Evolutionary conservation across 2,113 vertebrate species (phyloP).

Genomic region (Gambusia holbrooki): DNA sequence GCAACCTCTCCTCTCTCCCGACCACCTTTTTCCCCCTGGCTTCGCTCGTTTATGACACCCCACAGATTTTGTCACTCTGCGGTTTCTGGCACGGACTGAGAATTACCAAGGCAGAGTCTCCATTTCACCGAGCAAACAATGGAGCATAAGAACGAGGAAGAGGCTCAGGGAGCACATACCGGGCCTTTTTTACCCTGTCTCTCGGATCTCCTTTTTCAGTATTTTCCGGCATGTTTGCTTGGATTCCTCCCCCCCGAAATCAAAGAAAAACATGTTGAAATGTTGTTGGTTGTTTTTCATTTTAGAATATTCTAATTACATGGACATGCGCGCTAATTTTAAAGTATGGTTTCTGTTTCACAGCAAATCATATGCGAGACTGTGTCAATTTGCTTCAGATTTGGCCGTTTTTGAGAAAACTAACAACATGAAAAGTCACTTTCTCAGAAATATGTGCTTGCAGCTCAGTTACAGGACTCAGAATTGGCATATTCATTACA

Average conservation of each 20-base stretch:
- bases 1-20: conserved; percentile 53
- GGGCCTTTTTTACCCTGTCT: conserved; percentile 45
- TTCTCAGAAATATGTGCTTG: neutral
- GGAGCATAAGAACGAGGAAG: conserved; percentile 74
- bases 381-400: neutral
- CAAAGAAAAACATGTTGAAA: conserved; percentile 1
- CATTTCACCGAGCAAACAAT: conserved; percentile 78
- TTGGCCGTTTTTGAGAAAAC: neutral
- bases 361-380: neutral
- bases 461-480: neutral
- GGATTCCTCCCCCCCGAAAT: conserved; percentile 23
- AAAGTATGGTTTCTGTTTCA: neutral
- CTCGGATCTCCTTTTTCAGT: conserved; percentile 32
- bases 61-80: conserved; percentile 93
- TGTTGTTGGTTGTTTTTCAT: neutral
- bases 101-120: conserved; percentile 87
- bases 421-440: neutral
- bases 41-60: conserved; percentile 85
- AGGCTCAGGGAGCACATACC: conserved; percentile 58
- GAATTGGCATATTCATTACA: neutral
- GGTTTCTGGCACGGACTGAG: conserved; percentile 87
- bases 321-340: neutral
- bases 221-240: conserved; percentile 59
- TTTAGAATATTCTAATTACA: no score
- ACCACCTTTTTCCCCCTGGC: conserved; percentile 55